phyloP scores from a whole-genome alignment of 2,797 vertebrate genomes.

The Vireo griseus region DNA sequence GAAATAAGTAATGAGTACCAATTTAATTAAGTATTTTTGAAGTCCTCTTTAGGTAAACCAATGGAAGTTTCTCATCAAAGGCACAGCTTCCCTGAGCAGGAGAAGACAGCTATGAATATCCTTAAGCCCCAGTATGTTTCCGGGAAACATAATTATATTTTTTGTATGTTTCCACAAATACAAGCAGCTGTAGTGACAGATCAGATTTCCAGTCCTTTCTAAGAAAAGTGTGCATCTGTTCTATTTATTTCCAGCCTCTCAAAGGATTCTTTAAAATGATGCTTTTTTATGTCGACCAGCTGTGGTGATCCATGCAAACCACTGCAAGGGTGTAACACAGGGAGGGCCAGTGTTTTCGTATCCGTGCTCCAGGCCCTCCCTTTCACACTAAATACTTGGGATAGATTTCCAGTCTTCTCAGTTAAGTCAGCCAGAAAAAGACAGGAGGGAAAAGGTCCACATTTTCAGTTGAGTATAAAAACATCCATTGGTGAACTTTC shows the following conservation, averaged over 20 bases:
- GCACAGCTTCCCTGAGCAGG: not conserved
- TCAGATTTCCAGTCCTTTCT: conserved; percentile 16
- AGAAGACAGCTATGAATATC: not conserved
- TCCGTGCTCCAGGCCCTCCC: not conserved
- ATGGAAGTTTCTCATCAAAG: not conserved
- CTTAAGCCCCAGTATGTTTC: not conserved
- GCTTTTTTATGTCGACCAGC: conserved; percentile 33
- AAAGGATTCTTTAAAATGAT: not conserved
- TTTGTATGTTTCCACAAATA: not conserved
- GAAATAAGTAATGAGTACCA: not conserved
- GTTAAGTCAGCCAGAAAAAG: not conserved
- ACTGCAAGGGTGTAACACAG: not conserved
- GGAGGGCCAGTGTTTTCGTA: not conserved
- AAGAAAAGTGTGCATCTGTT: conserved; percentile 56
- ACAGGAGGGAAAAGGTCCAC: not conserved
- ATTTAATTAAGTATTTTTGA: not conserved
- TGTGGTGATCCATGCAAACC: not conserved
- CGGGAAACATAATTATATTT: not conserved
- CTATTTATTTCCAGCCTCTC: conserved; percentile 48
- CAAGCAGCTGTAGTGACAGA: not conserved
- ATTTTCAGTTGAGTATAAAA: not conserved
- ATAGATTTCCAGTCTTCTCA: not conserved
- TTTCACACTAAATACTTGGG: not conserved
- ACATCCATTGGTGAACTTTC: accelerated
- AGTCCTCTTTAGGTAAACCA: not conserved